Base-by-base conservation (phyloP, 2,888 invertebrate species). In the Trissoscelio sp. region DNA sequence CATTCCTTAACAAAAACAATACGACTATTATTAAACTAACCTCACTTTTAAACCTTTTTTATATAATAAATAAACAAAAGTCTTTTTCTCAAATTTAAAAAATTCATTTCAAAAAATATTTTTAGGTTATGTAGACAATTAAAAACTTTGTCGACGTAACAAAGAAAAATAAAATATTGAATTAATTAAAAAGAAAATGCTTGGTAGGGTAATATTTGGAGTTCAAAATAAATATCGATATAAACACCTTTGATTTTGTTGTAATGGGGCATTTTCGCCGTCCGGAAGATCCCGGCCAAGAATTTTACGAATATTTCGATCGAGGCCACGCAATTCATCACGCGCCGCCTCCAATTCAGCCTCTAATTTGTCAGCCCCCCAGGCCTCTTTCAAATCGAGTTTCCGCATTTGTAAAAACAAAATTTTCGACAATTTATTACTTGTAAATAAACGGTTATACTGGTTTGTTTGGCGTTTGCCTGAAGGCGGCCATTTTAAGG, bases 201-300 rank as follows among this genome's bases (percentile, higher is more conserved):
- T n/a, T n/a, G n/a, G n/a, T n/a, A n/a, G n/a, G n/a, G 6, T 14
- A 7, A 6, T 16, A 16, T 12, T 42, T 1, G 1, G 16, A 6
- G 6, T 11, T 14, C 0, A 1, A 14, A 42, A 16, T 5, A 5
- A 42, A n/a, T 1, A 42, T 18, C 6, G 9, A 37, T 18, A 60
- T 2, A 6, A 16, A n/a, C 3, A 88, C 88, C 89, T 88, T 67
- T 83, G 82, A 5, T 84, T 70, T 58, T 82, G 86, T 73, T 89
- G 90, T 14, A 85, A 37, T 4, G 89, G 85, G 31, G 88, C 89
- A 84, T 89, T 91, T 84, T 91, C 91, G 11, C 88, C 89, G 22
- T 91, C 91, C 77, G 91, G 90, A 51, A 91, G 87, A 86, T 91
- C 91, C 67, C 91, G 88, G 69, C 91, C 91, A 44, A 91, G 85